Percentiles rank a stretch among this genome's conserved stretches.
Evolutionary conservation across 2,113 vertebrate genomes (phyloP).

Genomic region (Rhizomys pruinosus): DNA sequence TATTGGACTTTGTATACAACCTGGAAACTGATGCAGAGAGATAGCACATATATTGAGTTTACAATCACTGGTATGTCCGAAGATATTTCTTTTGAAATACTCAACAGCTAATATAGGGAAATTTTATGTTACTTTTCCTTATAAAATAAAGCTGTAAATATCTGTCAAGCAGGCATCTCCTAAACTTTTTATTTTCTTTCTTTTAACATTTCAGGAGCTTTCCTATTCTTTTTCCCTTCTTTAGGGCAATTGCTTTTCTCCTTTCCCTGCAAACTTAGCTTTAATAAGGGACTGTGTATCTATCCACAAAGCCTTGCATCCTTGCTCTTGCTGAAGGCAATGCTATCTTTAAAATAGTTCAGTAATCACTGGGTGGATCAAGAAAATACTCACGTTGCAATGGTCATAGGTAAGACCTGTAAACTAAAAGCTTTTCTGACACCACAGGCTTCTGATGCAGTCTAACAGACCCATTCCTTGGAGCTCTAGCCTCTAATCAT

Average conservation of each 20-base stretch:
- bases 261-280: not conserved
- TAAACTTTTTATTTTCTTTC: not conserved
- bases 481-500: not conserved
- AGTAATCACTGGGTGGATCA: not conserved
- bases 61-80: too few relatives aligned
- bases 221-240: not conserved
- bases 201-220: not conserved
- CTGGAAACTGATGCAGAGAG: not conserved
- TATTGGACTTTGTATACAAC: not conserved
- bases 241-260: not conserved
- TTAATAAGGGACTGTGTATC: not conserved
- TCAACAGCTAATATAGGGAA: not conserved
- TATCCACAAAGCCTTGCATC: not conserved
- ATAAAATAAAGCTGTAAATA: not conserved
- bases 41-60: not conserved
- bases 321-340: not conserved
- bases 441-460: not conserved
- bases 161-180: not conserved
- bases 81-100: not conserved
- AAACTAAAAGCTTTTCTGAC: not conserved
- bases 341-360: not conserved
- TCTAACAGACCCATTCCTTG: not conserved
- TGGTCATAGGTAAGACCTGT: not conserved
- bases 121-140: not conserved
- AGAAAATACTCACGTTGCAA: not conserved